A percentile compares a stretch with the other conserved stretches of the same genome.
These are phyloP conservation scores for Cassiopea andromeda DNA, from an alignment of 30 jellyfish, hydroid and myxozoan species.

Conservation along the genomic window DNA sequence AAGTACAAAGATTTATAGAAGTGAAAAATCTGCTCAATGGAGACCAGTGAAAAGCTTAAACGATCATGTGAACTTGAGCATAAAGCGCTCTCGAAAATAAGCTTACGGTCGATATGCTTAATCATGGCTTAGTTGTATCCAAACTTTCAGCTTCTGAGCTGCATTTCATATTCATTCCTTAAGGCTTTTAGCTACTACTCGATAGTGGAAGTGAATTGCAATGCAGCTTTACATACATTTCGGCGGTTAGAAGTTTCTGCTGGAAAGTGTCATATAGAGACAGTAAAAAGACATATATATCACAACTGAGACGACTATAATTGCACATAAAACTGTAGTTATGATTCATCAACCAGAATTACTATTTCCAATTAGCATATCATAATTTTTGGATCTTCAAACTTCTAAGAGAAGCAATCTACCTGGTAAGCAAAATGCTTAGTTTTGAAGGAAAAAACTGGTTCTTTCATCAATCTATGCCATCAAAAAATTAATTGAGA, in stretches of 20 bases:
- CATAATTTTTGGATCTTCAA: too few species aligned
- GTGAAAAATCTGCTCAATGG: background rate
- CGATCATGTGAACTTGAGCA: constrained; percentile 21
- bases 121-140: constrained; percentile 78
- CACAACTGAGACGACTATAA: background rate
- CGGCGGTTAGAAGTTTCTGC: background rate
- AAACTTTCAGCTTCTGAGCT: constrained; percentile 53
- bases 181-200: background rate
- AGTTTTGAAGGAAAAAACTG: too few species aligned
- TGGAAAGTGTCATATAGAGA: background rate
- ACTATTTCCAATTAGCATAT: too few species aligned
- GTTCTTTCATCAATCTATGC: too few species aligned
- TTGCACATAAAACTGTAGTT: too few species aligned
- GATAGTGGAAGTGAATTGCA: background rate
- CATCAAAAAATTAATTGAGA: too few species aligned
- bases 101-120: constrained; percentile 60
- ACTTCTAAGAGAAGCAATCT: too few species aligned
- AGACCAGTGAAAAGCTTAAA: constrained; percentile 54
- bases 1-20: background rate
- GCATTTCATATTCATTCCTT: background rate
- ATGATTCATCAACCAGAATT: too few species aligned
- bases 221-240: background rate
- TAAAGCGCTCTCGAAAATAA: constrained; percentile 69
- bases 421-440: too few species aligned
- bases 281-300: background rate